phyloP scores from a whole-genome alignment of 2,888 invertebrate species.

The Leistus spinibarbis region DNA sequence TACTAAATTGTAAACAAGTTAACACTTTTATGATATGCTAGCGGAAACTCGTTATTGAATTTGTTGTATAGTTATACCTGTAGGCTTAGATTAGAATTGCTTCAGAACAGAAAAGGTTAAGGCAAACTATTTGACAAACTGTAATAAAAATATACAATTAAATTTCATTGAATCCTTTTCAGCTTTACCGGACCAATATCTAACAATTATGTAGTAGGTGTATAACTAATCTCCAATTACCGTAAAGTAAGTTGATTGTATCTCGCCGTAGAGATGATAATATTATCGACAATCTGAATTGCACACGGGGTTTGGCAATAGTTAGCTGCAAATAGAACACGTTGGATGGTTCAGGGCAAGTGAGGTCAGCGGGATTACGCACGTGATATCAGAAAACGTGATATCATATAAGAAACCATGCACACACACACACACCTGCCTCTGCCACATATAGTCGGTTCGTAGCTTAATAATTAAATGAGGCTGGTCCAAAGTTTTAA shows the following conservation, averaged over 20 bases:
- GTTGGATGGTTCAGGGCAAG: not conserved
- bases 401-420: conserved; percentile 2
- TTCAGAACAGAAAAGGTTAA: no score
- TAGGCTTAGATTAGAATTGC: no score
- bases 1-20: no score
- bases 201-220: not conserved
- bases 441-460: conserved; percentile 20
- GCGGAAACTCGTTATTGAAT: no score
- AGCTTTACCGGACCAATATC: no score
- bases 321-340: not conserved
- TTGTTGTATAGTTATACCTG: no score
- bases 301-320: not conserved
- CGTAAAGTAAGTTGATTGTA: conserved; percentile 20
- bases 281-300: conserved; percentile 23
- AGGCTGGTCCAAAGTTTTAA: conserved; percentile 31
- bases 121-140: no score
- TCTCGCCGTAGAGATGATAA: conserved; percentile 18
- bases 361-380: not conserved
- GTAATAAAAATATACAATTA: no score
- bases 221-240: conserved; percentile 13
- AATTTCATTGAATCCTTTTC: no score
- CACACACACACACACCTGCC: conserved; percentile 7
- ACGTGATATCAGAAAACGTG: conserved; percentile 1
- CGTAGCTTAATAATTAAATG: conserved; percentile 30
- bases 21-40: no score